Evolutionary conservation across 2,113 vertebrate genomes (phyloP).

Genomic region (Gnathonemus longibarbis): DNA sequence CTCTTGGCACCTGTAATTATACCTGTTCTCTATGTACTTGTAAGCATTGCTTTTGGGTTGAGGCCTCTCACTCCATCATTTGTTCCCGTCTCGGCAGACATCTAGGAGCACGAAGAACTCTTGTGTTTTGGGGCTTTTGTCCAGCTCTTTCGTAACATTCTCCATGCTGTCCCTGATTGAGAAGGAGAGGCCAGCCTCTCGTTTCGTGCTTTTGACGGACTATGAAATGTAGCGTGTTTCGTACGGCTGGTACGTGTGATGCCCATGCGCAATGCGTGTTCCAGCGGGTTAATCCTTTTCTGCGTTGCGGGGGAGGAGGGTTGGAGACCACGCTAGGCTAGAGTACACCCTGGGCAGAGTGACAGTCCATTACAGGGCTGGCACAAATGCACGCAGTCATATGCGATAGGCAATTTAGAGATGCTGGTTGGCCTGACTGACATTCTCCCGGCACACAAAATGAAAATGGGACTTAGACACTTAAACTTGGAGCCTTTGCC

Average conservation of each 20-base stretch:
- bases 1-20: background rate
- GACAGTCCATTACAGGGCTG: background rate
- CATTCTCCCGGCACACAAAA: background rate
- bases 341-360: background rate
- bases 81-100: background rate
- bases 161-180: background rate
- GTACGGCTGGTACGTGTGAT: background rate
- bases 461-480: background rate
- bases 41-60: background rate
- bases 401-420: background rate
- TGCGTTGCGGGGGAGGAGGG: background rate
- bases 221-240: background rate
- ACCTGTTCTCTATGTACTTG: background rate
- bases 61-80: background rate
- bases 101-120: background rate
- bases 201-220: background rate
- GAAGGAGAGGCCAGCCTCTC: background rate
- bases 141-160: background rate
- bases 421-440: background rate
- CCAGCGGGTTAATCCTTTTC: background rate
- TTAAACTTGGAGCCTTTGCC: background rate
- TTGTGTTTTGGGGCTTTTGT: background rate
- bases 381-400: background rate
- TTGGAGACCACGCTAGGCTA: background rate
- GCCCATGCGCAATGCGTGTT: background rate